Evolutionary conservation across 2,888 invertebrate genomes (phyloP).

Genomic region (Ectemnius continuus): DNA sequence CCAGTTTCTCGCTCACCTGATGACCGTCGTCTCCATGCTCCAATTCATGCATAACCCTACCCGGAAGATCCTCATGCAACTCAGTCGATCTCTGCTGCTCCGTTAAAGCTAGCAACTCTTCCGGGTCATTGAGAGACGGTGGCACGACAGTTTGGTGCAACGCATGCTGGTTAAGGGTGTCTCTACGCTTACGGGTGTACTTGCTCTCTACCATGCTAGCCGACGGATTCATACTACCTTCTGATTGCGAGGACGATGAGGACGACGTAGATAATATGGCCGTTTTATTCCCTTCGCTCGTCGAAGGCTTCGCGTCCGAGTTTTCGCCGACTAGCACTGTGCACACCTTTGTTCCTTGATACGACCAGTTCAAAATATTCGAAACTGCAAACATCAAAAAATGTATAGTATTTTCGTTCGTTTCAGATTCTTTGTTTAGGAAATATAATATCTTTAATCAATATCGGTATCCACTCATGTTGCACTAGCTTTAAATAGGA

Average conservation of each 20-base stretch:
- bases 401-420: too few relatives aligned
- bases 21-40: conserved; percentile 43
- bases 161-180: conserved; percentile 82
- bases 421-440: not conserved
- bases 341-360: conserved; percentile 90
- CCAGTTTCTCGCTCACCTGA: conserved; percentile 20
- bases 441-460: not conserved
- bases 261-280: conserved; percentile 83
- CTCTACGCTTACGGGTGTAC: conserved; percentile 85
- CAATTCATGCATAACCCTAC: conserved; percentile 63
- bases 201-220: conserved; percentile 62
- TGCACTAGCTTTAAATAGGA: conserved; percentile 19
- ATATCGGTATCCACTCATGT: not conserved
- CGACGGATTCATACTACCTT: conserved; percentile 78
- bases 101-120: conserved; percentile 19
- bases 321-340: conserved; percentile 91
- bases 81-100: conserved; percentile 28
- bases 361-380: conserved; percentile 91
- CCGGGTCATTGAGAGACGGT: conserved; percentile 46
- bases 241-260: conserved; percentile 81
- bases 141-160: conserved; percentile 68
- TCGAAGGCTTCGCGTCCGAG: conserved; percentile 84
- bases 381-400: conserved; percentile 81
- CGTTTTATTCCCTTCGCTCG: conserved; percentile 86
- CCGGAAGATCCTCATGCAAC: conserved; percentile 60